Conservation (phyloP, 1,140 invertebrate species). For the Lordiphosa collinella region DNA sequence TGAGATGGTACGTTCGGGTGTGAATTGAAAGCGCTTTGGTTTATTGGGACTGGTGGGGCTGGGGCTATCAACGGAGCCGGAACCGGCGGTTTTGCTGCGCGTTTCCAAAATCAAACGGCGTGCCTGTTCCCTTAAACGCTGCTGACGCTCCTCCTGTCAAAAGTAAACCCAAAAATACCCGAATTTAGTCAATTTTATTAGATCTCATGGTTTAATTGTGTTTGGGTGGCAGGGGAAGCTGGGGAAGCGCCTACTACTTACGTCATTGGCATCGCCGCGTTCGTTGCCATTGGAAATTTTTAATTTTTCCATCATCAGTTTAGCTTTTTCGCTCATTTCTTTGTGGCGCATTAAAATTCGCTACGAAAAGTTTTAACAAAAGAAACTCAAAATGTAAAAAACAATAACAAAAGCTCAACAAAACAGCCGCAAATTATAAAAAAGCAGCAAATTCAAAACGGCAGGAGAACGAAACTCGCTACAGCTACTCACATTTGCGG, state of each 20-base stretch:
- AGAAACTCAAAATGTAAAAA: constrained; percentile 33
- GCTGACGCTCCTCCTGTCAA: constrained; percentile 89
- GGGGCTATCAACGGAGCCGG: constrained; percentile 30
- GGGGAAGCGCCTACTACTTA: constrained; percentile 64
- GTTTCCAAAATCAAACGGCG: constrained; percentile 94
- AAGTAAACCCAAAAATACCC: not conserved
- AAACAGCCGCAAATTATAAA: not conserved
- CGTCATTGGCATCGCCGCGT: constrained; percentile 78
- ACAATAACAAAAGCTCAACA: constrained; percentile 18
- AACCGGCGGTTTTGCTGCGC: constrained; percentile 82
- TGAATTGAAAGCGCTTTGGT: constrained; percentile 63
- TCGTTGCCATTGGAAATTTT: constrained; percentile 84
- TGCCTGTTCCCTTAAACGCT: constrained; percentile 91
- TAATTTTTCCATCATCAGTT: constrained; percentile 93
- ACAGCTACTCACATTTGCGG: constrained; percentile 71
- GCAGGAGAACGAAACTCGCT: not conserved
- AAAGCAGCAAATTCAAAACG: not conserved
- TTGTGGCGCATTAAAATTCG: constrained; percentile 86
- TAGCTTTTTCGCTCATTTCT: constrained; percentile 93
- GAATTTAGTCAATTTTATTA: constrained; percentile 11
- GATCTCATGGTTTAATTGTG: not conserved
- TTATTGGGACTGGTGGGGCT: constrained; percentile 75
- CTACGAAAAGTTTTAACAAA: constrained; percentile 63
- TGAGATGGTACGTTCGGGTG: constrained; percentile 75
- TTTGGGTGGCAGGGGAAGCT: constrained; percentile 7